Evolutionary conservation across 2,888 invertebrate genomes (phyloP).

Genomic region (Rotaria socialis): DNA sequence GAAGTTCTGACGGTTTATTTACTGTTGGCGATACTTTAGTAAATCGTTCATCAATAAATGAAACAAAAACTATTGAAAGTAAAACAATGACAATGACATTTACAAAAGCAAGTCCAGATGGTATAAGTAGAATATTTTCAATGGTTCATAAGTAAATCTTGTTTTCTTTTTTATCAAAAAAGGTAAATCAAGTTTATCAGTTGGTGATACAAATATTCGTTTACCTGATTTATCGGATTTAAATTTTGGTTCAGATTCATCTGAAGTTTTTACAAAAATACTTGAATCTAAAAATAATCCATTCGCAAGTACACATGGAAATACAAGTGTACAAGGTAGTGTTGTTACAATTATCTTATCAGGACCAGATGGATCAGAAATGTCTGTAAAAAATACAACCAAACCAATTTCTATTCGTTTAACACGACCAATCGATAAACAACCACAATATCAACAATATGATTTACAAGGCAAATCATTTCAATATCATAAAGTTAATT

Average conservation of each 20-base stretch:
- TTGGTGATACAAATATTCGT: constrained; percentile 18
- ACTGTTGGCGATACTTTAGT: constrained; percentile 34
- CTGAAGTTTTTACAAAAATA: background rate
- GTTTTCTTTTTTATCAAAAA: background rate
- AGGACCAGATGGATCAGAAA: constrained; percentile 49
- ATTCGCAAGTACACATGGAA: constrained; percentile 23
- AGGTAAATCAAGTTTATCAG: constrained; percentile 34
- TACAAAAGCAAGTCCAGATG: constrained; percentile 40
- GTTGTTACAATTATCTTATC: constrained; percentile 49
- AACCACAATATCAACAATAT: background rate
- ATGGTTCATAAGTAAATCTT: background rate
- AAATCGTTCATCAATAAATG: constrained; percentile 24
- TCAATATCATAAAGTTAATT: constrained; percentile 47
- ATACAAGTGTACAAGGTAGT: constrained; percentile 38
- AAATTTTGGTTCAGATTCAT: background rate
- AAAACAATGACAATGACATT: constrained; percentile 45
- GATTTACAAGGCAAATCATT: background rate
- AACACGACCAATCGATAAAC: constrained; percentile 35
- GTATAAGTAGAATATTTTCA: background rate
- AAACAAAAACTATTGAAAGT: constrained; percentile 38
- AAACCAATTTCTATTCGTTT: constrained; percentile 10
- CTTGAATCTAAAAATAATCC: constrained; percentile 38
- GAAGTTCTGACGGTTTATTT: constrained; percentile 44
- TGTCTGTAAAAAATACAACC: background rate
- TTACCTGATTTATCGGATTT: background rate